Percentiles rank a stretch among this genome's conserved stretches.
Conservation (phyloP, 2,888 invertebrate genomes). For the Spodoptera picta region DNA sequence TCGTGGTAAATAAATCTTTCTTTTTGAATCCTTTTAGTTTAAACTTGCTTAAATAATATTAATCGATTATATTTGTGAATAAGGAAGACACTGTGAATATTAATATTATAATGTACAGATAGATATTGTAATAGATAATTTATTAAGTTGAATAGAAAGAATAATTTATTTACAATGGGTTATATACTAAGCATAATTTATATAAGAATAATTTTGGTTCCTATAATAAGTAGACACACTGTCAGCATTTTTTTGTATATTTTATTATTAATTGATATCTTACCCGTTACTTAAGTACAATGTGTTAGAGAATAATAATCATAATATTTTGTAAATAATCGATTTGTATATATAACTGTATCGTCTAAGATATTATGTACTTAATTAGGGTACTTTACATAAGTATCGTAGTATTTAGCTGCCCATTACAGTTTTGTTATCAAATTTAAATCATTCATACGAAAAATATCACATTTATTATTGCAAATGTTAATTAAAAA, state of each 20-base stretch:
- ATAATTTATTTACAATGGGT: conserved; percentile 83
- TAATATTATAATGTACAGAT: conserved; percentile 77
- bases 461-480: not conserved
- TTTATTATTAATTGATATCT: conserved; percentile 73
- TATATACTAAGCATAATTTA: conserved; percentile 59
- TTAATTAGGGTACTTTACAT: conserved; percentile 59
- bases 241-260: conserved; percentile 79
- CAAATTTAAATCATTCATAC: conserved; percentile 2
- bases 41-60: conserved; percentile 17
- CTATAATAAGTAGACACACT: conserved; percentile 84
- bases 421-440: conserved; percentile 51
- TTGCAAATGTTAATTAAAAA: too few relatives aligned
- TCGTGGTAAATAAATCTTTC: conserved; percentile 19
- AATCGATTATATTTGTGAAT: conserved; percentile 47
- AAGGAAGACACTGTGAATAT: conserved; percentile 67
- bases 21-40: conserved; percentile 45
- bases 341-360: conserved; percentile 53
- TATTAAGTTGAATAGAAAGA: conserved; percentile 70
- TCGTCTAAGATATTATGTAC: conserved; percentile 55
- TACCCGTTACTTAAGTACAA: conserved; percentile 65
- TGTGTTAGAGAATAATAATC: conserved; percentile 55
- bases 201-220: conserved; percentile 83
- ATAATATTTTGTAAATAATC: conserved; percentile 51
- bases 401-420: conserved; percentile 53
- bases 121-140: conserved; percentile 74